Evolutionary conservation across 2,888 invertebrate species (phyloP), one percentile per base, ranked within the genome.

Genomic region (Coecobrya sp.): DNA sequence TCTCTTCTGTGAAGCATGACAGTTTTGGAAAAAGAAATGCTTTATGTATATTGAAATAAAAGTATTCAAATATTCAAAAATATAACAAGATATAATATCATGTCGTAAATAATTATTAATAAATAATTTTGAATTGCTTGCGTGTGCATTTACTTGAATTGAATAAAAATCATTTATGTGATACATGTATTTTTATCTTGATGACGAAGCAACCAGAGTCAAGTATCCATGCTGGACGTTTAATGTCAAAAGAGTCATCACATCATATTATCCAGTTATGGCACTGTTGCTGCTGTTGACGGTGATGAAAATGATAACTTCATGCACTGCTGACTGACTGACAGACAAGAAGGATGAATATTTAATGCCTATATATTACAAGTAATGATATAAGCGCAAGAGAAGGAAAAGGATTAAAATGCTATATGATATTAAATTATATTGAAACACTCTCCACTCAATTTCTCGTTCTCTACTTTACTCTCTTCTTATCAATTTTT

Each of bases 241-340:
- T 76, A 76, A 76, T 76, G 76, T 76, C 76, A 76, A 76, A 76
- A 25, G 49, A 76, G 76, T 76, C 76, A 76, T 49, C 76, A 22
- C 49, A 49, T 76, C 76, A 49, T 49, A 55, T 30, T 27, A 81
- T 81, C 55, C 55, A 55, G 3, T 59, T 81, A n/a, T 36, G 55
- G 10, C 1, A 11, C 25, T 81, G 30, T 30, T 55, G 49, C 30
- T 52, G 79, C 30, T 76, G 49, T 30, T 5, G 30, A 7, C 8
- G 70, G 30, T 45, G 19, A 52, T 79, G 27, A 49, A n/a, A 16
- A 27, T 30, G 55, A 81, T 81, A 30, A 81, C 55, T 65, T 84
- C 45, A 84, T 84, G 84, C 65, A 65, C 84, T 84, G 84, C 84
- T 84, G 84, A 65, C 62, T 84, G 65, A 84, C 22, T 84, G 84